Base-by-base conservation (phyloP, 2,113 vertebrate genomes). In the Sebastes schlegelii region DNA sequence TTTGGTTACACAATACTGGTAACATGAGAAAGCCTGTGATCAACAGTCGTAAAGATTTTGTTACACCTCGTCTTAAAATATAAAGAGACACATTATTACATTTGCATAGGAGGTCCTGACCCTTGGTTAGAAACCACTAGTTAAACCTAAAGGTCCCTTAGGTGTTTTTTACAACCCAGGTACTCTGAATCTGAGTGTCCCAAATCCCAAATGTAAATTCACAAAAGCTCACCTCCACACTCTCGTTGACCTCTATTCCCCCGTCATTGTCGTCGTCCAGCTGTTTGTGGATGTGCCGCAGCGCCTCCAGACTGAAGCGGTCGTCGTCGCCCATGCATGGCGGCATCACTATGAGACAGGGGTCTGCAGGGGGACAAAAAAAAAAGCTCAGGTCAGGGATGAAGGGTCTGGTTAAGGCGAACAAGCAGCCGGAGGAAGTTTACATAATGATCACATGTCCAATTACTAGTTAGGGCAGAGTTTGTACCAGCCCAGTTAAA, bases 221-320 rank as follows among this genome's bases (percentile, higher is more conserved):
- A 1, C 17, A 1, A 14, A 14, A 26, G 13, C 96, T 93, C 95
- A 99, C 98, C 97, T 99, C 98, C 89, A 98, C 97, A 12, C 98
- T 99, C 95, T 99, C 98, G 82, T 99, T 98, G 86, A 99, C 98
- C 92, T 99, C 98, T 21, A 99, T 99, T 2, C 97, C 98, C 12
- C 98, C 98, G 26, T 99, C 98, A 69, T 99, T 98, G 95, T 99
- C 98, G 71, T 99, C 98, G 43, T 99, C 98, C 96, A 99, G 97
- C 89, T 99, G 98, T 79, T 99, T 99, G 89, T 99, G 98, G 90
- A 99, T 99, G 92, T 96, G 97, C 14, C 97, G 96, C 70, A 99
- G 96, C 45, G 98, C 98, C 89, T 99, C 98, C 21, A 99, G 94
- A 78, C 98, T 99, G 93, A 96, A 97, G 70, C 97, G 95, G 77